Base-by-base conservation (phyloP, 2,797 vertebrate species). In the Rhinoraja longicauda region DNA sequence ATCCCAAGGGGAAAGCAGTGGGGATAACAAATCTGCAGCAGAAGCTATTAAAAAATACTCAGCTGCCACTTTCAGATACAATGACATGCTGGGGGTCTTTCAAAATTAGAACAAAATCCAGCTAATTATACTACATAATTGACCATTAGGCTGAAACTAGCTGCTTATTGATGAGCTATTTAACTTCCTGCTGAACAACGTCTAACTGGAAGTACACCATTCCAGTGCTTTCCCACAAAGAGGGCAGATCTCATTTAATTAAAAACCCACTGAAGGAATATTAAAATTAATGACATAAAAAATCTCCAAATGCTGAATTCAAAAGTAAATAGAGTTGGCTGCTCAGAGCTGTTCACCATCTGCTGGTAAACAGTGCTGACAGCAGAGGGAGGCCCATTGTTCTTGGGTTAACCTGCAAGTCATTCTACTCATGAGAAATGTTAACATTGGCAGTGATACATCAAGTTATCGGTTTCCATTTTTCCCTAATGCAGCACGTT, bases 221-320 rank as follows among this genome's bases (percentile, higher is more conserved):
- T 59, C 81, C 53, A 84, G 84, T 84, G 45, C 10, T 57, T 84
- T 45, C 12, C 45, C 81, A 84, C 53, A 4, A 59, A 84, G 59
- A 84, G 59, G 81, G 59, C 81, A 84, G 39, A 59, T 84, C 81
- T 59, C 24, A 84, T 59, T 84, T 84, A 84, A 84, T 84, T 84
- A 84, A 84, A 84, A 45, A 84, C 59, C 45, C 53, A 59, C 81
- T 84, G 53, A 84, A 84, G 81, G 81, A 29, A 84, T 84, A 84
- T 57, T 84, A 57, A 84, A 84, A 84, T 84, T 59, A 84, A 57
- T 57, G 79, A 82, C 53, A 53, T 26, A 84, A 84, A 84, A 26
- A 57, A 84, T 84, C 8, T 59, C 53, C 12, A 57, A 84, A 84
- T 57, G 53, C 13, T 59, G 84, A 82, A 82, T 59, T 82, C 81